Evolutionary conservation across 2,113 vertebrate genomes (phyloP).

Genomic region (Chrysochloris asiatica): DNA sequence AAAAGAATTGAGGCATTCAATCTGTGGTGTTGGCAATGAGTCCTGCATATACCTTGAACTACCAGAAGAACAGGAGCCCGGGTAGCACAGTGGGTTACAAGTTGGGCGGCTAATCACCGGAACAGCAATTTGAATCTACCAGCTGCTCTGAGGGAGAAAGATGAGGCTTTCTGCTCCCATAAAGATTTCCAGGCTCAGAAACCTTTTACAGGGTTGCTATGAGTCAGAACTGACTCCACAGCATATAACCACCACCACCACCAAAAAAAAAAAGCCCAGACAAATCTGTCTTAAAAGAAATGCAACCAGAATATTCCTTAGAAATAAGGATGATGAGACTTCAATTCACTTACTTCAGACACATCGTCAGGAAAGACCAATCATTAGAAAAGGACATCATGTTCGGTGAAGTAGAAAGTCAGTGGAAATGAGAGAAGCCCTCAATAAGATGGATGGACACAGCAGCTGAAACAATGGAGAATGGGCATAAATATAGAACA

Average conservation of each 20-base stretch:
- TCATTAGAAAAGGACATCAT: neutral
- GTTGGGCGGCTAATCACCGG: no score
- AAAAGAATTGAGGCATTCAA: neutral
- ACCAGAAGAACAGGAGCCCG: neutral
- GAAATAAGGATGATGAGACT: neutral
- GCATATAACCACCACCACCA: no score
- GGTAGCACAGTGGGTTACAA: no score
- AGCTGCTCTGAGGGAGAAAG: no score
- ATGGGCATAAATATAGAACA: neutral
- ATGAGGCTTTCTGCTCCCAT: no score
- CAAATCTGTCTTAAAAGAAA: neutral
- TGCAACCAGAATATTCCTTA: neutral
- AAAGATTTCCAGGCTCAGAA: no score
- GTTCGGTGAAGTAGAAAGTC: neutral
- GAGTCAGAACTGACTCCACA: no score
- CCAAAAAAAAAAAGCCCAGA: no score
- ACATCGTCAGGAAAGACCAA: neutral
- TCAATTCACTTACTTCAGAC: neutral
- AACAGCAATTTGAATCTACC: no score
- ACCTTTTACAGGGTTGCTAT: no score
- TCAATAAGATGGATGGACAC: neutral
- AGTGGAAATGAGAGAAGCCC: neutral
- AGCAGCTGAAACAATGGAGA: neutral
- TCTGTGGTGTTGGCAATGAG: neutral
- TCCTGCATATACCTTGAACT: neutral